phyloP scores from a whole-genome alignment of 2,113 vertebrate genomes.

The Cyanoramphus novaezelandiae region DNA sequence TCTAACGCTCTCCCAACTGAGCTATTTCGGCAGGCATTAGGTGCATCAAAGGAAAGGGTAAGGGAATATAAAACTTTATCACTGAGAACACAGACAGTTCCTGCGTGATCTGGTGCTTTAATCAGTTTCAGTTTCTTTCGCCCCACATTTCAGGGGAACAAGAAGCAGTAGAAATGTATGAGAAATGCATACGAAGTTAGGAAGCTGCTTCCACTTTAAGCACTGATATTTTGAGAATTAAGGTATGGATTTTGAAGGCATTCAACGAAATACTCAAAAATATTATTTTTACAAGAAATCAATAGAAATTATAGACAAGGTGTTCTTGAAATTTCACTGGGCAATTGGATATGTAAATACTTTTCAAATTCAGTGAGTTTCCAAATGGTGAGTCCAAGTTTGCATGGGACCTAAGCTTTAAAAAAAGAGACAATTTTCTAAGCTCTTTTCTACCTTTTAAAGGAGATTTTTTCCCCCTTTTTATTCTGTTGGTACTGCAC shows the following conservation, averaged over 20 bases:
- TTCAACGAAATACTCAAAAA: neutral
- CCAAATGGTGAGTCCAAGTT: neutral
- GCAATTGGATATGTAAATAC: neutral
- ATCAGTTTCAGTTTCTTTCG: neutral
- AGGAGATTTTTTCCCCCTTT: fast-evolving
- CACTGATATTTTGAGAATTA: neutral
- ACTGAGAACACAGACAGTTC: neutral
- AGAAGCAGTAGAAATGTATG: neutral
- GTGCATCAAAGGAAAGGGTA: fast-evolving
- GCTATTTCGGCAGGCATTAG: constrained; percentile 75
- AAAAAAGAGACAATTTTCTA: neutral
- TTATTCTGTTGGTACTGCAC: neutral
- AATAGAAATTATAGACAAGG: neutral
- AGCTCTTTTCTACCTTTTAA: neutral
- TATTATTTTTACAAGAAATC: neutral
- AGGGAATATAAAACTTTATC: neutral
- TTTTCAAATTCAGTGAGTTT: neutral
- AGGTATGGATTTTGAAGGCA: neutral
- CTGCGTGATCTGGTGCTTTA: neutral
- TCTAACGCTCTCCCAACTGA: constrained; percentile 88
- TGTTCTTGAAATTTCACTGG: neutral
- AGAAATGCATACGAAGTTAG: neutral
- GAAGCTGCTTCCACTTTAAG: neutral
- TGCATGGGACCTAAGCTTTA: neutral
- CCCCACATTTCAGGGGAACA: neutral